Base-by-base conservation (phyloP, 2,113 vertebrate genomes). In the Corythaixoides concolor region DNA sequence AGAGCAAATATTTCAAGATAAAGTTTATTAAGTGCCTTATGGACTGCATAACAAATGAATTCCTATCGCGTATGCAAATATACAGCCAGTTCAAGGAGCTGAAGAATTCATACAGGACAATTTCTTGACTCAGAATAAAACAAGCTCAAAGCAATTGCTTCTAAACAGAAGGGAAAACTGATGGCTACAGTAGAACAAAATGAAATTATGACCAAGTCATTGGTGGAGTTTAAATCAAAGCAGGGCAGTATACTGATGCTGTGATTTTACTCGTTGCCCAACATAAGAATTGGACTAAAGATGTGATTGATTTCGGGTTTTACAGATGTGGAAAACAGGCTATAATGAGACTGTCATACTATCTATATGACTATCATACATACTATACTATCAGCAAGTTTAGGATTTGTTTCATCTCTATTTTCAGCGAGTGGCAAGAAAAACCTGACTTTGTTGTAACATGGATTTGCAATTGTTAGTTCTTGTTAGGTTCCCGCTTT, bases 21-120 rank as follows among this genome's bases (percentile, higher is more conserved):
- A 78, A 90, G 32, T 94, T 94, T 93, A 81, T 94, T 85, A 75
- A 94, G 37, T 91, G 18, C 21, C 35, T 73, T 90, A 37, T 76
- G 59, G 68, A 67, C 37, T 64, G 56, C 45, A 47, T 73, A 88
- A 79, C 9, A 90, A 80, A 58, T 84, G 2, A 77, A 84, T 96
- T 80, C 17, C 32, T 90, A 10, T 63, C 24, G 59, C 19, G 27
- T 53, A 35, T 30, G 26, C 66, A 75, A 77, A 89, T 59, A 56
- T 91, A 90, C 12, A 74, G 35, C 15, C 66, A 45, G n/a, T 92
- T 43, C 28, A 74, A 77, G 69, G 49, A 69, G 62, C 43, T 89
- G 49, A 89, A 86, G 59, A 33, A 64, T 91, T 72, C 17, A 41
- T 58, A 22, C 3, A 39, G 50, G 15, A 22, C 35, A 58, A 2